A percentile compares a stretch with the other conserved stretches of the same genome.
Conservation (phyloP, 2,113 vertebrate genomes). For the Tetrax tetrax region DNA sequence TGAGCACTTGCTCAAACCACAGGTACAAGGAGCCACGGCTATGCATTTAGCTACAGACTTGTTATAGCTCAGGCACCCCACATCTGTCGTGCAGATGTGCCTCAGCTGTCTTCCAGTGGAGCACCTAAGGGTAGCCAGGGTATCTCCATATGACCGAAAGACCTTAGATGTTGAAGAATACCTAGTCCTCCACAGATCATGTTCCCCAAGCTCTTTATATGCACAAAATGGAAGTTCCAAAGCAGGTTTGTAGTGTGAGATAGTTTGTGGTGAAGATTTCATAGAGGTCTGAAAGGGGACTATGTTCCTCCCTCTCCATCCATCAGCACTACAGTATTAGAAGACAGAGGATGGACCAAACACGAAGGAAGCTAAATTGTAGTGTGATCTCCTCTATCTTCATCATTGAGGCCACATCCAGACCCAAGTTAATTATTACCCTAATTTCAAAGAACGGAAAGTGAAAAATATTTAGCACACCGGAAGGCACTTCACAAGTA, state of each 20-base stretch:
- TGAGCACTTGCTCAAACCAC: neutral
- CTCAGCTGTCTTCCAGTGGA: neutral
- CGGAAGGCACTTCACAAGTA: neutral
- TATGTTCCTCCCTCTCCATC: neutral
- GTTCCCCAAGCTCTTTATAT: neutral
- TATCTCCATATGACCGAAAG: neutral
- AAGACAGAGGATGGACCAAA: neutral
- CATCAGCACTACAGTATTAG: neutral
- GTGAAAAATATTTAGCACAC: neutral
- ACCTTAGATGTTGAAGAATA: neutral
- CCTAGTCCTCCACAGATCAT: neutral
- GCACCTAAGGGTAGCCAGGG: no score
- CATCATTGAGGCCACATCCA: neutral
- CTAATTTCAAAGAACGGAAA: neutral
- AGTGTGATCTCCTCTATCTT: neutral
- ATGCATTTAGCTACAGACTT: neutral
- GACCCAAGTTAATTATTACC: neutral
- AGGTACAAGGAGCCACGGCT: neutral
- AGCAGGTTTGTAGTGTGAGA: neutral
- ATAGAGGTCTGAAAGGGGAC: neutral
- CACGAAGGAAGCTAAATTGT: neutral
- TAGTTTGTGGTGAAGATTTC: neutral
- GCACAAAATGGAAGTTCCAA: neutral
- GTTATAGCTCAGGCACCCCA: neutral
- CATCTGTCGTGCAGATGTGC: neutral